These are phyloP conservation scores for Helicoverpa assulta DNA, from an alignment of 2,888 invertebrate species.

Conservation along the genomic window DNA sequence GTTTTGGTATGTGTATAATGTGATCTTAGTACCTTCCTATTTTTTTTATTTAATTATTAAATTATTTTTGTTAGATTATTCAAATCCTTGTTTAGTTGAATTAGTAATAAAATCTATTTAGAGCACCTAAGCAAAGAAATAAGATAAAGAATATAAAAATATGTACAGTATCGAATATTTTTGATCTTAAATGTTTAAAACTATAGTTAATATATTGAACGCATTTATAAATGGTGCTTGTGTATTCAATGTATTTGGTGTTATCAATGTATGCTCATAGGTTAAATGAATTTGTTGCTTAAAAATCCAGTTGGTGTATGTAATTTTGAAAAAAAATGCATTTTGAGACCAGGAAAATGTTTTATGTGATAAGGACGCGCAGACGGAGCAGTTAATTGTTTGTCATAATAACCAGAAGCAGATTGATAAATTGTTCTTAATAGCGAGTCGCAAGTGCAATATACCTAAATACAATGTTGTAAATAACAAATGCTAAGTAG, in stretches of 20 bases:
- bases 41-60: conserved; percentile 58
- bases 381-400: conserved; percentile 12
- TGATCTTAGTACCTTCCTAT: conserved; percentile 63
- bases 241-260: conserved; percentile 36
- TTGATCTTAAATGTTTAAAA: conserved; percentile 35
- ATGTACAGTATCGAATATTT: conserved; percentile 41
- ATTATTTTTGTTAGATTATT: conserved; percentile 57
- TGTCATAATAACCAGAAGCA: background rate
- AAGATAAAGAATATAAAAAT: conserved; percentile 13
- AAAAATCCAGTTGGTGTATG: conserved; percentile 3
- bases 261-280: conserved; percentile 25
- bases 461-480: background rate
- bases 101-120: conserved; percentile 52
- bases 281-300: conserved; percentile 25
- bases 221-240: conserved; percentile 49
- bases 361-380: conserved; percentile 11
- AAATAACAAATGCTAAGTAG: background rate
- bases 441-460: background rate
- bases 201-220: conserved; percentile 22
- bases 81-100: conserved; percentile 46
- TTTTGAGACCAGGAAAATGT: conserved; percentile 1
- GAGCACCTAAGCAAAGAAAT: conserved; percentile 43
- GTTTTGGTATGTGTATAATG: conserved; percentile 64
- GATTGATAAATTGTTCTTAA: too few species aligned
- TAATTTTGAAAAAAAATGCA: conserved; percentile 5